Evolutionary conservation across 2,888 invertebrate genomes (phyloP).

Genomic region (Athetis lepigone): DNA sequence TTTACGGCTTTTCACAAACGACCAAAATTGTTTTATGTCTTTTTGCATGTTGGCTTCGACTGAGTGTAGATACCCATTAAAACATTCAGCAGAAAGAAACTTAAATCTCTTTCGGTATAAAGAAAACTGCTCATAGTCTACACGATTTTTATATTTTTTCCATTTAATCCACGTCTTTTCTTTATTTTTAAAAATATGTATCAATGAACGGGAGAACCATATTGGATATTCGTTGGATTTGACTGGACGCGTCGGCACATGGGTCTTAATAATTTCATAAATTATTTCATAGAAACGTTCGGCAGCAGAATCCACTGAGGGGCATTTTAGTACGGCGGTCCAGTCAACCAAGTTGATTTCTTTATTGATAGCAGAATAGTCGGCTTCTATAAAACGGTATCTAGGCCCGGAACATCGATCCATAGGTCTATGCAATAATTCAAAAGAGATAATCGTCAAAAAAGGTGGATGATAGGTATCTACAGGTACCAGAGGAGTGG

Average conservation of each 20-base stretch:
- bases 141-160: too few species aligned
- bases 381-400: too few species aligned
- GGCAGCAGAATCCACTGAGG: background rate
- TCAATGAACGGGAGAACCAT: background rate
- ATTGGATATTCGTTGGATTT: background rate
- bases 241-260: background rate
- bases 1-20: background rate
- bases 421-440: background rate
- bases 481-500: background rate
- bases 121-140: background rate
- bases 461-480: background rate
- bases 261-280: background rate
- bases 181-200: background rate
- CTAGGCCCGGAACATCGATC: too few species aligned
- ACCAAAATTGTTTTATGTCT: conserved; percentile 5
- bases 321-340: too few species aligned
- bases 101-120: conserved; percentile 3
- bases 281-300: background rate
- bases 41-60: background rate
- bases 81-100: background rate
- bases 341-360: too few species aligned
- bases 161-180: background rate
- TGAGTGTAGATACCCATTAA: background rate
- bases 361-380: too few species aligned
- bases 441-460: background rate